phyloP scores from a whole-genome alignment of 2,888 invertebrate species.

The Nomada hirtipes region DNA sequence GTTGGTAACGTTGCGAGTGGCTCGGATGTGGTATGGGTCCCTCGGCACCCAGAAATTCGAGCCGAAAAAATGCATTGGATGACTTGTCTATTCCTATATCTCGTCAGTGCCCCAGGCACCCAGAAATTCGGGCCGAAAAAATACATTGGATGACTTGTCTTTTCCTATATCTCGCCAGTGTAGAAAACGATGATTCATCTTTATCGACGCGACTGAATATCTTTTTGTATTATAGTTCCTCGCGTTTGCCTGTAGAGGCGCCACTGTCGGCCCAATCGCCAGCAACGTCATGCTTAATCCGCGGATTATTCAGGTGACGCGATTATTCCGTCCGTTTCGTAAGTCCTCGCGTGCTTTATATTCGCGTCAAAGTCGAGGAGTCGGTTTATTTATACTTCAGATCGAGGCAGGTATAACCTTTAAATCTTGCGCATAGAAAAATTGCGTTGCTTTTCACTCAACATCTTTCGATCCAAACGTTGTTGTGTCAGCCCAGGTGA shows the following conservation, averaged over 20 bases:
- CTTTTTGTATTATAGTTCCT: background rate
- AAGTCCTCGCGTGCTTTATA: conserved; percentile 18
- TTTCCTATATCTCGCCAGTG: no score
- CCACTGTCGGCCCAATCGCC: background rate
- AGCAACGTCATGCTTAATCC: conserved; percentile 49
- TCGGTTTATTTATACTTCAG: background rate
- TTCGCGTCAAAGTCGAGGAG: background rate
- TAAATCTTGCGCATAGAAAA: background rate
- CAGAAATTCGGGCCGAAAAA: no score
- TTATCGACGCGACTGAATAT: background rate
- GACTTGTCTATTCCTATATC: no score
- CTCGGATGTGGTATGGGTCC: no score
- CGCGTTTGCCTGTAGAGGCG: background rate
- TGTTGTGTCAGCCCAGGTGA: background rate
- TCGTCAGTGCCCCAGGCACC: no score
- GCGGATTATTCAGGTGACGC: conserved; percentile 26
- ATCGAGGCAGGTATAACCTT: background rate
- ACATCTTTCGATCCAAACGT: no score
- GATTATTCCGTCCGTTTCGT: conserved; percentile 32
- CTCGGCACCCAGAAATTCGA: no score
- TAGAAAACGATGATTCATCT: no score
- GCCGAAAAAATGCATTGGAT: no score
- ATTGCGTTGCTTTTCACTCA: background rate
- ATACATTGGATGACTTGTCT: no score
- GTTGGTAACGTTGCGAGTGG: no score